A percentile compares a stretch with the other conserved stretches of the same genome.
These are phyloP conservation scores for Pseudocheirus occidentalis DNA, from an alignment of 2,797 vertebrate species.

Conservation along the genomic window DNA sequence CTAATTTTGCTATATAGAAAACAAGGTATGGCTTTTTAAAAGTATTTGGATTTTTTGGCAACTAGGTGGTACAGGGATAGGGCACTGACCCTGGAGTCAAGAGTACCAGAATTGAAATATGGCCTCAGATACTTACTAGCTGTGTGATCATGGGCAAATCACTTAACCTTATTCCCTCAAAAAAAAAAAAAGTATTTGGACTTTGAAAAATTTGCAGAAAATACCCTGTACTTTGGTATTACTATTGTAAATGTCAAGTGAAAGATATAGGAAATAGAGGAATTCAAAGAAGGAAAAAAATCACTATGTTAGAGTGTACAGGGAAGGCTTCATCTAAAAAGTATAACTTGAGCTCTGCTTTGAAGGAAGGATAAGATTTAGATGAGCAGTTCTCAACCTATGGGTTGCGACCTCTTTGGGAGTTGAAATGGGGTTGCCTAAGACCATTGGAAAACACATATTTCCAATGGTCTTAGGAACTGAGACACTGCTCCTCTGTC, in stretches of 20 bases:
- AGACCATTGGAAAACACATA: too few relatives aligned
- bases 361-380: neutral
- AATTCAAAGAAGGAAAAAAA: neutral
- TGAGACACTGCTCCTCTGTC: too few relatives aligned
- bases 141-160: neutral
- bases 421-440: too few relatives aligned
- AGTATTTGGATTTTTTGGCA: neutral
- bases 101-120: neutral
- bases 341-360: neutral
- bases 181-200: neutral
- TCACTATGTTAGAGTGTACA: neutral
- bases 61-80: neutral
- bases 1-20: neutral
- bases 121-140: too few relatives aligned
- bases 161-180: neutral
- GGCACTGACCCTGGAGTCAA: neutral
- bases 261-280: neutral
- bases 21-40: neutral
- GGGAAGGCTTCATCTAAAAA: neutral
- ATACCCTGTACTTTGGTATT: neutral
- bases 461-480: too few relatives aligned
- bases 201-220: neutral
- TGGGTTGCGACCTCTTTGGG: too few relatives aligned
- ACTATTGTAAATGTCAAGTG: neutral
- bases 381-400: too few relatives aligned